Percentiles rank a stretch among this genome's conserved stretches.
Evolutionary conservation across 2,797 vertebrate genomes (phyloP).

Genomic region (Acanthurus lineatus): DNA sequence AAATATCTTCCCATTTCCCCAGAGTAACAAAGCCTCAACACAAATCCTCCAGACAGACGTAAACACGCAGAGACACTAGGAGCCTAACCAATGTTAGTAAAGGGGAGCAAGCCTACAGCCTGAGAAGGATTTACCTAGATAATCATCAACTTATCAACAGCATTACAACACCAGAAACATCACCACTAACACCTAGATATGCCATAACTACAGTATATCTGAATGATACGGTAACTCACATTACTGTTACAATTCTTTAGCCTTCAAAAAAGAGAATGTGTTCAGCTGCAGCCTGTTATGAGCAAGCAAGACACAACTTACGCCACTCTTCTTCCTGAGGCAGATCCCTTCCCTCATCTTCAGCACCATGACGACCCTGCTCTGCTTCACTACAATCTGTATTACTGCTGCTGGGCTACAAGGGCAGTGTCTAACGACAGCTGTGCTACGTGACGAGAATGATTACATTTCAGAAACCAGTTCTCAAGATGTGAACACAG

Average conservation of each 20-base stretch:
- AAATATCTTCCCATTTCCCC: conserved; percentile 74
- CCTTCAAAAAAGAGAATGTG: no score
- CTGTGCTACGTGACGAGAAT: conserved; percentile 23
- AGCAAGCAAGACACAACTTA: conserved; percentile 43
- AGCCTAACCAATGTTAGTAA: not conserved
- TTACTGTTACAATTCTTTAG: not conserved
- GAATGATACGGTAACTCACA: not conserved
- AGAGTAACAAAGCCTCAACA: conserved; percentile 49
- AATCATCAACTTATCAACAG: not conserved
- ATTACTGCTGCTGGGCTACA: not conserved
- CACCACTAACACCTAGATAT: no score
- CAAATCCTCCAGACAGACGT: conserved; percentile 52
- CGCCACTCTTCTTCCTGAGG: conserved; percentile 45
- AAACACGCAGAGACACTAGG: conserved; percentile 20
- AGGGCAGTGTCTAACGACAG: not conserved
- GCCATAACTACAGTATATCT: not conserved
- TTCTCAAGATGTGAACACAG: conserved; percentile 2
- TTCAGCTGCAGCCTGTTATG: conserved; percentile 1
- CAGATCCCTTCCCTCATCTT: conserved; percentile 49
- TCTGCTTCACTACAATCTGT: conserved; percentile 28
- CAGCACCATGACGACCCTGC: conserved; percentile 51
- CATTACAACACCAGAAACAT: not conserved
- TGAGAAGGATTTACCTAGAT: not conserved
- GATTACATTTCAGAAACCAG: conserved; percentile 3
- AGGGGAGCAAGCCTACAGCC: not conserved